Percentiles rank a stretch among this genome's conserved stretches.
Evolutionary conservation across 2,888 invertebrate genomes (phyloP).

Genomic region (Branchinecta sandiegonensis): DNA sequence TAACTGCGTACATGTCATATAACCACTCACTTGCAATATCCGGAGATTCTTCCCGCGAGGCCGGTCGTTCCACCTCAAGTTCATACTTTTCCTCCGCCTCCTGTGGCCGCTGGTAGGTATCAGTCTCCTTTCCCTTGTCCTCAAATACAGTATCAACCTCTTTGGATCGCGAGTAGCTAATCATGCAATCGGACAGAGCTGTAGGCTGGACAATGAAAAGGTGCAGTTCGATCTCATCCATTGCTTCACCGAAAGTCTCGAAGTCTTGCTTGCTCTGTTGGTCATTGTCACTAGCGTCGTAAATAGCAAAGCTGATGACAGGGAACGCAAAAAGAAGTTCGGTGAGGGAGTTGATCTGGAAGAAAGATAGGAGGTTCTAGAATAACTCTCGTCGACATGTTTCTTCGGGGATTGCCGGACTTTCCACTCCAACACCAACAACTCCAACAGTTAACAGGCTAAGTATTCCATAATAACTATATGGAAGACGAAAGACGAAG

Average conservation of each 20-base stretch:
- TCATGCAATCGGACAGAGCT: slow-evolving; percentile 2
- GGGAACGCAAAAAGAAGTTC: slow-evolving; percentile 77
- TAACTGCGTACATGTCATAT: too few relatives aligned
- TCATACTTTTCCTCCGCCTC: neutral
- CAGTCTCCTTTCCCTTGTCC: too few relatives aligned
- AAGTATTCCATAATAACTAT: too few relatives aligned
- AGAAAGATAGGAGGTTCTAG: neutral
- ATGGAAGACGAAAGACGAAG: too few relatives aligned
- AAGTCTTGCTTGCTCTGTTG: neutral
- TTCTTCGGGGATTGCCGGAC: too few relatives aligned
- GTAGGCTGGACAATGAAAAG: slow-evolving; percentile 6
- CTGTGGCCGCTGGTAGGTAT: neutral
- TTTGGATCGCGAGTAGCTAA: slow-evolving; percentile 4
- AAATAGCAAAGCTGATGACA: slow-evolving; percentile 73
- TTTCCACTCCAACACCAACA: too few relatives aligned
- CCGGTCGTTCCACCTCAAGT: neutral
- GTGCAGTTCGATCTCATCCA: neutral
- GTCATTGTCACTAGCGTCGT: slow-evolving; percentile 46
- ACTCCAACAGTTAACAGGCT: too few relatives aligned
- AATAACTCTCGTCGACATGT: too few relatives aligned
- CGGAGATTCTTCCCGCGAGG: neutral
- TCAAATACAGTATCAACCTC: neutral
- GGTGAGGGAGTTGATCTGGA: slow-evolving; percentile 49
- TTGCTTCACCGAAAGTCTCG: slow-evolving; percentile 8
- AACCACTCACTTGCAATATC: neutral